These are phyloP conservation scores for Hemicentrotus pulcherrimus DNA, from an alignment of 35 echinoderm and acorn worm species.

Conservation along the genomic window DNA sequence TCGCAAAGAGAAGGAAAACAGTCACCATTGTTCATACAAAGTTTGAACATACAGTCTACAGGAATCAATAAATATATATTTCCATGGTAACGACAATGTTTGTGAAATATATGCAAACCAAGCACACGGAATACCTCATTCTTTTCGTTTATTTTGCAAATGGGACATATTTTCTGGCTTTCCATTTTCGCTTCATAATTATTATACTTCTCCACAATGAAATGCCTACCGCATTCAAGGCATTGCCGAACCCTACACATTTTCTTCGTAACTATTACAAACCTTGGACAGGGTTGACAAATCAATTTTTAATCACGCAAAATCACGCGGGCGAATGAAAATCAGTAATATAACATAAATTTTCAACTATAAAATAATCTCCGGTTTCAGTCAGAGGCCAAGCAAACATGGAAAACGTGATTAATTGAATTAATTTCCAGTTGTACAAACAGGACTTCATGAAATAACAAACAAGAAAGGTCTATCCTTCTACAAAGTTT, in stretches of 20 bases:
- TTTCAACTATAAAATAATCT: neutral
- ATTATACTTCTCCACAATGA: too few species aligned
- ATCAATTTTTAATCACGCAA: neutral
- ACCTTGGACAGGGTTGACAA: neutral
- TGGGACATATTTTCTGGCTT: too few species aligned
- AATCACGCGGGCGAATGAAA: neutral
- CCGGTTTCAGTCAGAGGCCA: neutral
- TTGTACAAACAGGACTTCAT: neutral
- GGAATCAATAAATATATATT: too few species aligned
- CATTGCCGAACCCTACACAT: neutral
- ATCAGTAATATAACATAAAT: neutral
- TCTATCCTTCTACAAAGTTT: neutral
- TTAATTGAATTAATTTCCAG: neutral
- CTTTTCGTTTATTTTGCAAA: too few species aligned
- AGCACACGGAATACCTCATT: too few species aligned
- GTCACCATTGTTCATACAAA: too few species aligned
- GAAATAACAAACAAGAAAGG: neutral
- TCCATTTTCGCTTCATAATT: too few species aligned
- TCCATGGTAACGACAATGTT: too few species aligned
- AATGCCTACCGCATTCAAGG: neutral
- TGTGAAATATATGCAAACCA: too few species aligned
- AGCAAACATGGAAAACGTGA: neutral
- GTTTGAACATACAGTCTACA: too few species aligned
- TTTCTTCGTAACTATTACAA: neutral
- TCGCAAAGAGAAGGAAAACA: too few species aligned